Percentiles rank a stretch among this genome's conserved stretches.
These are phyloP conservation scores for Colostygia pectinataria DNA, from an alignment of 2,888 invertebrate species.

Conservation along the genomic window DNA sequence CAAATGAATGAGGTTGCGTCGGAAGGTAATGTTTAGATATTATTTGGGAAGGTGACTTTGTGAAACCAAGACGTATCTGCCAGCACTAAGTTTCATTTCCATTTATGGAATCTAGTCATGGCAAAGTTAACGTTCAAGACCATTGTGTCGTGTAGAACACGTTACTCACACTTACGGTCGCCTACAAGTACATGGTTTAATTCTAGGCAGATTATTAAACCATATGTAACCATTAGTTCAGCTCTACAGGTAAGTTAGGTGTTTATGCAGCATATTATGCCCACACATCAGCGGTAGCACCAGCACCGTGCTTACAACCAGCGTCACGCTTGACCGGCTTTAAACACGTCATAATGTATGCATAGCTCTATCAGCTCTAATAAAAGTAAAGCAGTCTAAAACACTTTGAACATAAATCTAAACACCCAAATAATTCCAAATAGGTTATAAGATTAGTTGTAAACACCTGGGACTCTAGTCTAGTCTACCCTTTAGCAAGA, in stretches of 20 bases:
- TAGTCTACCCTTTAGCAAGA: too few relatives aligned
- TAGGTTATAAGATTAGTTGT: too few relatives aligned
- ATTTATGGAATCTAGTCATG: conserved; percentile 8
- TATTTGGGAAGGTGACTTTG: background rate
- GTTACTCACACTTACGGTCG: conserved; percentile 30
- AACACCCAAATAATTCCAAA: too few relatives aligned
- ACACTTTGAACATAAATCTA: too few relatives aligned
- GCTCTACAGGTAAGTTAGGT: conserved; percentile 11
- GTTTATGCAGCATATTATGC: background rate
- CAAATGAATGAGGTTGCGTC: background rate
- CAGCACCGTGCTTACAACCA: conserved; percentile 24
- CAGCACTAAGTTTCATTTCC: background rate
- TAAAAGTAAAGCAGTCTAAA: too few relatives aligned
- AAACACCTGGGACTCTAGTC: too few relatives aligned
- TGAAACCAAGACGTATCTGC: background rate
- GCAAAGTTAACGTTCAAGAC: conserved; percentile 28
- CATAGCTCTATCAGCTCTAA: too few relatives aligned
- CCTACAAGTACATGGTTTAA: too few relatives aligned
- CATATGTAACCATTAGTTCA: conserved; percentile 34
- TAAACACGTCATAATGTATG: conserved; percentile 20
- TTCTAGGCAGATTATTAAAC: conserved; percentile 21
- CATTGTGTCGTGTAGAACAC: conserved; percentile 44
- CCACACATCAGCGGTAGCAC: too few relatives aligned
- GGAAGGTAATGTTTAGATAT: background rate
- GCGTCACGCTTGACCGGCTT: conserved; percentile 38